phyloP scores from a whole-genome alignment of 92 coral and sea anemone species.

The Nematostella vectensis region DNA sequence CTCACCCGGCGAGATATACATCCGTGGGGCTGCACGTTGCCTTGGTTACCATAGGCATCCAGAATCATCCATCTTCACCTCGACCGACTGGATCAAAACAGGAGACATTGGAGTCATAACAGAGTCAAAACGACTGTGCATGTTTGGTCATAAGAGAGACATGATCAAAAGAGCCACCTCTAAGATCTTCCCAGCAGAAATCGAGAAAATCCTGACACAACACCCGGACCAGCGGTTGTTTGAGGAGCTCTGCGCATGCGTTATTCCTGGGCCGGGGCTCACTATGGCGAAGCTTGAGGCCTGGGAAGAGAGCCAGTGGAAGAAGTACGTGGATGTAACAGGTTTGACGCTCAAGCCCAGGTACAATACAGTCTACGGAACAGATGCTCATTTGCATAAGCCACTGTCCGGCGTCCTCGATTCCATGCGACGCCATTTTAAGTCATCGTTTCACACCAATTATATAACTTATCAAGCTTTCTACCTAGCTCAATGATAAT shows the following conservation, averaged over 20 bases:
- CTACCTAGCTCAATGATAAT: too few relatives aligned
- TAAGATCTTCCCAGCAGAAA: slow-evolving; percentile 20
- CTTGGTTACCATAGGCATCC: slow-evolving; percentile 19
- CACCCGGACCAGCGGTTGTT: slow-evolving; percentile 11
- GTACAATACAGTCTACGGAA: too few relatives aligned
- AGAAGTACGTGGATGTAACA: background rate
- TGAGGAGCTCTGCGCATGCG: slow-evolving; percentile 31
- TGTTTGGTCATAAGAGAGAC: slow-evolving; percentile 15
- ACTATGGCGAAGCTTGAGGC: background rate
- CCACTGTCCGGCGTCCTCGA: too few relatives aligned
- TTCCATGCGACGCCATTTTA: too few relatives aligned
- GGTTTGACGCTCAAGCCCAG: background rate
- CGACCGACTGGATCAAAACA: slow-evolving; percentile 24
- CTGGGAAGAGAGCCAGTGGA: background rate
- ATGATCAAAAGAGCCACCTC: slow-evolving; percentile 6
- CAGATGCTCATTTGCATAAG: too few relatives aligned
- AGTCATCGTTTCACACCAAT: too few relatives aligned
- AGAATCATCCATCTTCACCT: slow-evolving; percentile 1
- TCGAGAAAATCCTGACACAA: slow-evolving; percentile 14
- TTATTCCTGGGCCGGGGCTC: slow-evolving; percentile 1
- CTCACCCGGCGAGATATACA: slow-evolving; percentile 20
- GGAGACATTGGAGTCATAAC: slow-evolving; percentile 22
- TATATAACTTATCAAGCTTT: too few relatives aligned
- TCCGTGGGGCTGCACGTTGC: slow-evolving; percentile 19
- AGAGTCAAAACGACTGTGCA: slow-evolving; percentile 15